Percentiles rank a stretch among this genome's conserved stretches.
Conservation (phyloP, 2,113 vertebrate genomes). For the Ailurus styani region DNA sequence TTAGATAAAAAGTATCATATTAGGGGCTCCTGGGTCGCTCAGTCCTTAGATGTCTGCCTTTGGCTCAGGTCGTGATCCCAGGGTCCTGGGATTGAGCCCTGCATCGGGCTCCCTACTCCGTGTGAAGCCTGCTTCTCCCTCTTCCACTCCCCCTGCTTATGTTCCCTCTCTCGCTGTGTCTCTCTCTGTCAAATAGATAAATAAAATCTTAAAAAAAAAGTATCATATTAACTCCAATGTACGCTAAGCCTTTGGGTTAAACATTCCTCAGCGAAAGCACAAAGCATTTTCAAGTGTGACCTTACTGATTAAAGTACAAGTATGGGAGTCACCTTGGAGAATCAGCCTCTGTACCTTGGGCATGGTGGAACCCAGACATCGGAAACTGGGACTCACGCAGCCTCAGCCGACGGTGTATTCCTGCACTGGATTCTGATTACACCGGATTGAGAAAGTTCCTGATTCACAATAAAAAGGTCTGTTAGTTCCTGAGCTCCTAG, state of each 20-base stretch:
- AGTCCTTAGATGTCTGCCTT: too few relatives aligned
- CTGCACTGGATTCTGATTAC: background rate
- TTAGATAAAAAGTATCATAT: background rate
- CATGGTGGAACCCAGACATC: background rate
- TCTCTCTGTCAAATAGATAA: too few relatives aligned
- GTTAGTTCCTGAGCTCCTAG: background rate
- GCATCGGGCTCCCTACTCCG: too few relatives aligned
- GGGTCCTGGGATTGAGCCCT: too few relatives aligned
- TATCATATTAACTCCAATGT: background rate
- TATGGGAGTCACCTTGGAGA: background rate
- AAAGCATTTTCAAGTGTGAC: background rate
- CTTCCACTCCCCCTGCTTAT: too few relatives aligned
- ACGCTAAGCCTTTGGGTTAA: background rate
- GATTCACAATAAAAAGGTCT: background rate
- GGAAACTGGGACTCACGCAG: background rate
- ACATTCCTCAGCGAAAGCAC: background rate
- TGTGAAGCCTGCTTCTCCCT: too few relatives aligned
- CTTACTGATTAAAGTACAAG: background rate
- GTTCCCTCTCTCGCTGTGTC: too few relatives aligned
- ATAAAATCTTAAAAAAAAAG: too few relatives aligned
- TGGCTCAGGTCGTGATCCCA: too few relatives aligned
- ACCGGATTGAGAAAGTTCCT: background rate
- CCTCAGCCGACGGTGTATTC: background rate
- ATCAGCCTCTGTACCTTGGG: background rate
- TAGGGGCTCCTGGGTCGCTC: too few relatives aligned